Percentiles rank a stretch among this genome's conserved stretches.
These are phyloP conservation scores for Drosophila subpulchrella DNA, from an alignment of 1,140 invertebrate genomes.

Conservation along the genomic window DNA sequence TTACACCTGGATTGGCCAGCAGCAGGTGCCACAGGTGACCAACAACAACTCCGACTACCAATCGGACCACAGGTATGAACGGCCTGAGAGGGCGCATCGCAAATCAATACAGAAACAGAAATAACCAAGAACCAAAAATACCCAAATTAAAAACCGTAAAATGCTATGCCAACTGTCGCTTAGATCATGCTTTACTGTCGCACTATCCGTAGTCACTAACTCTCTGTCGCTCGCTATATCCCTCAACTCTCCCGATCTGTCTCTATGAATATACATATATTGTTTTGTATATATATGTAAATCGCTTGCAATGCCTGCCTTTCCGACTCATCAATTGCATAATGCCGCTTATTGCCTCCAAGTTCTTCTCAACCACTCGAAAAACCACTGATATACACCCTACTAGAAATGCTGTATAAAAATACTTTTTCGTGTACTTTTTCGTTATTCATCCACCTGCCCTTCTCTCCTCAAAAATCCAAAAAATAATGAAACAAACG, in stretches of 20 bases:
- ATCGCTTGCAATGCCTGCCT: slow-evolving; percentile 60
- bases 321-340: slow-evolving; percentile 38
- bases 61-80: slow-evolving; percentile 65
- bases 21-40: slow-evolving; percentile 22
- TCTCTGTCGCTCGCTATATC: slow-evolving; percentile 34
- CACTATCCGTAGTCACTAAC: slow-evolving; percentile 64
- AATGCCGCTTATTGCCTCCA: slow-evolving; percentile 60
- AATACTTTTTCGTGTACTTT: slow-evolving; percentile 37
- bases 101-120: background rate
- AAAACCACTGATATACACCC: slow-evolving; percentile 32
- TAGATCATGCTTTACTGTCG: slow-evolving; percentile 78
- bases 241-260: slow-evolving; percentile 6
- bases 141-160: slow-evolving; percentile 46
- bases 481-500: slow-evolving; percentile 25
- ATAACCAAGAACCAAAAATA: slow-evolving; percentile 27
- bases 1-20: slow-evolving; percentile 67
- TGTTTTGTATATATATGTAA: slow-evolving; percentile 25
- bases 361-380: slow-evolving; percentile 29
- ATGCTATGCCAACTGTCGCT: slow-evolving; percentile 77
- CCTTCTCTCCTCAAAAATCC: slow-evolving; percentile 37
- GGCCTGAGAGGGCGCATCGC: background rate
- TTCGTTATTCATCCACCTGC: slow-evolving; percentile 55
- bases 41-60: slow-evolving; percentile 61
- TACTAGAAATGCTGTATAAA: slow-evolving; percentile 55
- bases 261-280: slow-evolving; percentile 12